These are phyloP conservation scores for Phylloscopus whistleri DNA, from an alignment of 2,113 vertebrate genomes.

Conservation along the genomic window DNA sequence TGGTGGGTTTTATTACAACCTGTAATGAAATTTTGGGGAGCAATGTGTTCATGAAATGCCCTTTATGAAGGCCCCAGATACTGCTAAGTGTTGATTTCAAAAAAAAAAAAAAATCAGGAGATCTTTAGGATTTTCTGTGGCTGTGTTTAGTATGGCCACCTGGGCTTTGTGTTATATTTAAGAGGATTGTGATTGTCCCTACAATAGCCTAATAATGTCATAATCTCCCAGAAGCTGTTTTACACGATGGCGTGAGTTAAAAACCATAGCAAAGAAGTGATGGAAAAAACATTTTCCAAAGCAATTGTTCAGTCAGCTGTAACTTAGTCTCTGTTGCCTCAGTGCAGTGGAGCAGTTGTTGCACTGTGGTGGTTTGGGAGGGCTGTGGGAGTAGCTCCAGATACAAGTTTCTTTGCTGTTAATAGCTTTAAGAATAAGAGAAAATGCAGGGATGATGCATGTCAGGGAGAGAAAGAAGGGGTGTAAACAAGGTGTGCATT, in stretches of 20 bases:
- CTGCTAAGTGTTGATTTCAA: not conserved
- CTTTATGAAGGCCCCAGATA: not conserved
- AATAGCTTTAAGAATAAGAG: not conserved
- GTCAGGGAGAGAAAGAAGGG: not conserved
- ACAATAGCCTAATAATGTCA: not conserved
- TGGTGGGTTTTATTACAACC: not conserved
- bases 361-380: not conserved
- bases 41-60: accelerated
- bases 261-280: not conserved
- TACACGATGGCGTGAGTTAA: not conserved
- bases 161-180: not conserved
- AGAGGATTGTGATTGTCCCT: not conserved
- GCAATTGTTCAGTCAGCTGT: not conserved
- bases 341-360: not conserved
- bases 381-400: not conserved
- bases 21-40: not conserved
- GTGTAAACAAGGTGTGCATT: not conserved
- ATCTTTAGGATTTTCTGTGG: not conserved
- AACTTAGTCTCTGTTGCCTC: not conserved
- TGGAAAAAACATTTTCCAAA: not conserved
- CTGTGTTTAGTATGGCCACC: not conserved
- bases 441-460: not conserved
- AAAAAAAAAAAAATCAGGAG: not conserved
- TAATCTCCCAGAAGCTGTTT: not conserved
- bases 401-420: not conserved